Percentiles rank a stretch among this genome's conserved stretches.
These are phyloP conservation scores for Seladonia tumulorum DNA, from an alignment of 2,888 invertebrate species.

Conservation along the genomic window DNA sequence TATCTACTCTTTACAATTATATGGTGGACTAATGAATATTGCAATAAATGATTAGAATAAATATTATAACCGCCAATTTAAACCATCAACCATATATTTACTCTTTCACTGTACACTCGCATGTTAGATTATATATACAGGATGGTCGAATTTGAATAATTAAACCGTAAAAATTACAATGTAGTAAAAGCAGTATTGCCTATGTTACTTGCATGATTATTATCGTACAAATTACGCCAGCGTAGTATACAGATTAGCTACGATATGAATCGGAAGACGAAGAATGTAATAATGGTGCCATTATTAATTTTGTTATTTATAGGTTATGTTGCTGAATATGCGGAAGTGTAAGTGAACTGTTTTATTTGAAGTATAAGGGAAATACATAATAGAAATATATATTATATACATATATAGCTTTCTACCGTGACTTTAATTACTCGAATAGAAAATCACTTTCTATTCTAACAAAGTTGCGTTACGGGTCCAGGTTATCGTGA, in stretches of 20 bases:
- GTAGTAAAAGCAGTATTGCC: not conserved
- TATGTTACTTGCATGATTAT: not conserved
- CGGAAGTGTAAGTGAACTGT: not conserved
- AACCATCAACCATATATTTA: not conserved
- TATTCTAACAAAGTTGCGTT: conserved; percentile 4
- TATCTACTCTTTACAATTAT: no score
- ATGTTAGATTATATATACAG: not conserved
- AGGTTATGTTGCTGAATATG: not conserved
- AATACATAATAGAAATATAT: not conserved
- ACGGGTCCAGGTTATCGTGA: not conserved
- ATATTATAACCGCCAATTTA: no score
- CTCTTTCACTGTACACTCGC: not conserved
- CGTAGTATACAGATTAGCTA: not conserved
- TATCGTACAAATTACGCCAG: not conserved
- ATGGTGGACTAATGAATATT: no score
- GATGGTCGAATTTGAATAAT: not conserved
- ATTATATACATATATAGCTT: not conserved
- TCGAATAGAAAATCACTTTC: conserved; percentile 22
- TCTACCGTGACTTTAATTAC: conserved; percentile 11
- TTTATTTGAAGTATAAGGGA: not conserved
- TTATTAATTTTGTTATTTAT: not conserved
- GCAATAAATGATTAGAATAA: no score
- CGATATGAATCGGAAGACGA: not conserved
- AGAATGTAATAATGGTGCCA: not conserved
- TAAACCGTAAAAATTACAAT: not conserved